A percentile compares a stretch with the other conserved stretches of the same genome.
Evolutionary conservation across 2,888 invertebrate species (phyloP).

Genomic region (Pedicia rivosa): DNA sequence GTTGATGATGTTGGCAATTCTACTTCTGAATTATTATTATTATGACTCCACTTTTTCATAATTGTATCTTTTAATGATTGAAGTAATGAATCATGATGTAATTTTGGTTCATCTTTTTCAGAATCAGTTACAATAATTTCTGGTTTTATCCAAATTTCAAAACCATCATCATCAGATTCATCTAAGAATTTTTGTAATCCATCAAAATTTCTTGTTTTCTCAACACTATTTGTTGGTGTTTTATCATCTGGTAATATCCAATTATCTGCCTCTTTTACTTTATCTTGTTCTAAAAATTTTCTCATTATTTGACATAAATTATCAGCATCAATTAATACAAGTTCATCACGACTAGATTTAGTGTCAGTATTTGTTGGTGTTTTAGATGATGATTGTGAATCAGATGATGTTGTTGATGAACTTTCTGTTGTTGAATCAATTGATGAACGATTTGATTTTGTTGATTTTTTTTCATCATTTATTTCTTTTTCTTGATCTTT

Average conservation of each 20-base stretch:
- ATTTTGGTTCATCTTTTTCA: conserved; percentile 12
- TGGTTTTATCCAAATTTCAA: conserved; percentile 24
- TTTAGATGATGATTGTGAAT: too few relatives aligned
- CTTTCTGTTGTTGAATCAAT: too few relatives aligned
- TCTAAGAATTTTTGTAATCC: neutral
- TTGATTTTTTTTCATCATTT: neutral
- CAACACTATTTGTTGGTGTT: neutral
- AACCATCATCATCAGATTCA: conserved; percentile 12
- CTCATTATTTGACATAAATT: neutral
- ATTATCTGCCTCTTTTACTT: neutral
- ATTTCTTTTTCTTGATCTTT: neutral
- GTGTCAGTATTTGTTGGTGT: neutral
- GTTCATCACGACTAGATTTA: neutral
- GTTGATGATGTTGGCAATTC: too few relatives aligned
- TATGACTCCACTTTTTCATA: too few relatives aligned
- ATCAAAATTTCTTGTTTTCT: neutral
- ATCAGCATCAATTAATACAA: neutral
- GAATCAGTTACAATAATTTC: conserved; percentile 22
- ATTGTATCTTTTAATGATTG: too few relatives aligned
- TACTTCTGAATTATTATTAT: too few relatives aligned
- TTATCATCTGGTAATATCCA: conserved; percentile 2
- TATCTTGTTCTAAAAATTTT: neutral
- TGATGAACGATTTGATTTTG: too few relatives aligned
- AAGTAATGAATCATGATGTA: too few relatives aligned
- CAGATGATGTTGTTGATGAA: neutral